phyloP scores from a whole-genome alignment of 2,113 vertebrate genomes.

The Corapipo altera region DNA sequence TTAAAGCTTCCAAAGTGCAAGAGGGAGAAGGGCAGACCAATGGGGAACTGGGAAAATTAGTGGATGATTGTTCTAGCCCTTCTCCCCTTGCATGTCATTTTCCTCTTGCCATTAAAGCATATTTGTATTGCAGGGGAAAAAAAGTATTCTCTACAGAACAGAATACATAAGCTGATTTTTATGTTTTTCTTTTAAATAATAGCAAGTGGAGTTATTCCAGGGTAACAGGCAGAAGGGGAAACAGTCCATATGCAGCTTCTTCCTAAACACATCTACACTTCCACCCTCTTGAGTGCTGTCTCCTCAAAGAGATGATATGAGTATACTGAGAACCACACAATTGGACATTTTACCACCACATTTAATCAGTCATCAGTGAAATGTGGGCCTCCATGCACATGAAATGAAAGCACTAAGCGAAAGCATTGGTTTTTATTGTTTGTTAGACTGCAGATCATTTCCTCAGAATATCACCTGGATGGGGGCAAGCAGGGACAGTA shows the following conservation, averaged over 20 bases:
- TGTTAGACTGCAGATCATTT: background rate
- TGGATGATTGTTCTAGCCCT: background rate
- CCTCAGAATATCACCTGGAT: background rate
- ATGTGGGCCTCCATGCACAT: rapidly evolving
- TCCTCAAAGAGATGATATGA: background rate
- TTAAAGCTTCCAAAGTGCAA: background rate
- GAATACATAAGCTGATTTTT: background rate
- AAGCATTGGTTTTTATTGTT: background rate
- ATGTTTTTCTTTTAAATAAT: background rate
- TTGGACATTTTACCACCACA: background rate
- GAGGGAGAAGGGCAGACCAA: background rate
- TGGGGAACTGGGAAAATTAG: background rate
- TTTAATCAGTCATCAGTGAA: background rate
- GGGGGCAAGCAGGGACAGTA: background rate
- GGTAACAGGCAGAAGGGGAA: background rate
- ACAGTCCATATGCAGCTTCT: background rate
- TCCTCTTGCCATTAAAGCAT: background rate
- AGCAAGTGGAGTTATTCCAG: background rate
- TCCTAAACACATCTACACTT: background rate
- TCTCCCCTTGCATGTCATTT: background rate
- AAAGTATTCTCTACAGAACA: background rate
- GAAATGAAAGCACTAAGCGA: background rate
- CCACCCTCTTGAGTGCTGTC: background rate
- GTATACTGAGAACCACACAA: background rate
- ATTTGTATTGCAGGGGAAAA: background rate